Evolutionary conservation across 2,113 vertebrate species (phyloP).

Genomic region (Philantomba maxwellii): DNA sequence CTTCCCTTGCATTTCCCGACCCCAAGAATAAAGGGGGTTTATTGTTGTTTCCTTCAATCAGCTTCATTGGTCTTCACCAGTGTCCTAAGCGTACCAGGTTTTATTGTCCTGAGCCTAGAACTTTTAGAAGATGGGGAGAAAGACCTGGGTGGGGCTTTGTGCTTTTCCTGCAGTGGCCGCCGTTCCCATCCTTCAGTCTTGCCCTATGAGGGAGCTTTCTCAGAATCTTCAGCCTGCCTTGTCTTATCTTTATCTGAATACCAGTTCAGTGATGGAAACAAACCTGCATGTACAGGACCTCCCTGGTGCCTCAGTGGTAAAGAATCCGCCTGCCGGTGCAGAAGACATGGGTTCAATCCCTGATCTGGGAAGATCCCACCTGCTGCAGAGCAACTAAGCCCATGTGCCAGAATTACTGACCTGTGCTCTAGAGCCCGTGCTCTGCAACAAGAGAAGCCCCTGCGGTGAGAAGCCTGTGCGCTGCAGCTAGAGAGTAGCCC

Average conservation of each 20-base stretch:
- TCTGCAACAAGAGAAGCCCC: fast-evolving
- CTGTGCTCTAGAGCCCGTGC: neutral
- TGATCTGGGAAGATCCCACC: neutral
- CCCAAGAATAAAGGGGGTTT: neutral
- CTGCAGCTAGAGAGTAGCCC: neutral
- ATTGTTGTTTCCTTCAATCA: neutral
- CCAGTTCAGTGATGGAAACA: neutral
- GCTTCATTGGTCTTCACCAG: neutral
- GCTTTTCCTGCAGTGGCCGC: neutral
- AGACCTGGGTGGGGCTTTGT: neutral
- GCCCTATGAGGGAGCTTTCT: neutral
- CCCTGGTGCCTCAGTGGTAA: neutral
- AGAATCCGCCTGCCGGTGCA: neutral
- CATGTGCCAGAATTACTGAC: neutral
- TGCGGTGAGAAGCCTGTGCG: neutral
- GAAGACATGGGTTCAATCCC: neutral
- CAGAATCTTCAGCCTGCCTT: neutral
- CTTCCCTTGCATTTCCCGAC: neutral
- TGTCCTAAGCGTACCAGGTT: neutral
- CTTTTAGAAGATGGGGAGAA: neutral
- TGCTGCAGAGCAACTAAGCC: neutral
- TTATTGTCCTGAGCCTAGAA: neutral
- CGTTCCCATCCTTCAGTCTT: too few species aligned
- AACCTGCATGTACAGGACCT: neutral
- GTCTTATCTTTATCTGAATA: neutral